Percentiles rank a stretch among this genome's conserved stretches.
Evolutionary conservation across 1,140 invertebrate genomes (phyloP).

Genomic region (Ylistrum balloti): DNA sequence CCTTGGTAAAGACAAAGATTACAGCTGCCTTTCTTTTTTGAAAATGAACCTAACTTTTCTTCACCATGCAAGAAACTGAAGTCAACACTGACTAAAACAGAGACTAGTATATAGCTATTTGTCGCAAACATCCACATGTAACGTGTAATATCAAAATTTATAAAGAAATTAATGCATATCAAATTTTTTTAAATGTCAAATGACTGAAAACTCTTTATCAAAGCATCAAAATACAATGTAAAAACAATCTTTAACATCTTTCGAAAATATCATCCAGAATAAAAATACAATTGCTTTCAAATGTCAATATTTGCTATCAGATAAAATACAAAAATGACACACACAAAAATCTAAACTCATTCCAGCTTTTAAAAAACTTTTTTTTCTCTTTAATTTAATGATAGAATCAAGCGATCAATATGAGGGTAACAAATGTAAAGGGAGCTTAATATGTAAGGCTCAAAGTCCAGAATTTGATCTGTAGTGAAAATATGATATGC

Average conservation of each 20-base stretch:
- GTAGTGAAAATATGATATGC: not conserved
- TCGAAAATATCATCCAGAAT: not conserved
- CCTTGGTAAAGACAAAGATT: no score
- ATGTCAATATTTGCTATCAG: no score
- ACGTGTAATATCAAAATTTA: not conserved
- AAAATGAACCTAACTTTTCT: not conserved
- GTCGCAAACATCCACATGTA: not conserved
- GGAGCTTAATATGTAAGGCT: not conserved
- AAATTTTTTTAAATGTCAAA: not conserved
- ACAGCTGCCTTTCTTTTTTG: no score
- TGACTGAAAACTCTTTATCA: not conserved
- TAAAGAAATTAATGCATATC: not conserved
- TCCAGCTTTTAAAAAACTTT: not conserved
- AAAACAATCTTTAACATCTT: slow-evolving; percentile 4
- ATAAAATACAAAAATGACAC: not conserved
- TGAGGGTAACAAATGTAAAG: not conserved
- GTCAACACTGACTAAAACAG: not conserved
- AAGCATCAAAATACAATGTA: not conserved
- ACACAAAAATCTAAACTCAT: not conserved
- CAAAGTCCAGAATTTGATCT: not conserved
- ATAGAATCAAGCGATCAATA: not conserved
- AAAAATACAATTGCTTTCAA: not conserved
- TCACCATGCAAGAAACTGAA: not conserved
- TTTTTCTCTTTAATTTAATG: no score
- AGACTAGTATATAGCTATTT: not conserved